Evolutionary conservation across 2,888 invertebrate genomes (phyloP), one percentile per base, ranked within the genome.

Genomic region (Villa cingulata): DNA sequence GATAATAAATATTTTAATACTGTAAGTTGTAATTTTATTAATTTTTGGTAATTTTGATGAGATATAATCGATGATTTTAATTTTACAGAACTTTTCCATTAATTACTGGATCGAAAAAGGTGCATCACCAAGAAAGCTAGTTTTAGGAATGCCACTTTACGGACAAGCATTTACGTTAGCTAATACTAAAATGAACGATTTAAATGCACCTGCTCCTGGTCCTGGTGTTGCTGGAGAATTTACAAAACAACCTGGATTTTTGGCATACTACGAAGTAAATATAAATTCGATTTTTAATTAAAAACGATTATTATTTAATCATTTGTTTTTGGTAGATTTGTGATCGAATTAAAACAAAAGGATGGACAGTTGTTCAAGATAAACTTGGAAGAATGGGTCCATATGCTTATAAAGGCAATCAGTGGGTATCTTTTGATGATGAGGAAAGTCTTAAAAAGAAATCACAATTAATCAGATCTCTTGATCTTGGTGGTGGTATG

Each of bases 351-450:
- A 77, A 77, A 53, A 78, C 80, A 54, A 78, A 79, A 48, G 85
- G 82, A 2, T 89, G 88, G 86, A 81, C 76, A 4, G 80, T 89
- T 0, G 81, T 89, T 0, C 78, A 86, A 60, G 89, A 90, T 62
- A 76, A 81, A 1, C 68, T 79, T 43, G 74, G 78, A 15, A 74
- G 87, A 42, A 86, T 92, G 78, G 91, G 91, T 5, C 92, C 92
- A 0, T 90, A 84, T 57, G 87, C 91, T 0, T 83, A 81, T 61
- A 85, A 86, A 59, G 88, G 81, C 41, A 83, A 83, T 59, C 91
- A 92, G 62, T 94, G 92, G 92, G 89, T 91, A 18, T 85, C 88
- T 3, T 94, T 77, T 59, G 92, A 94, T 62, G 90, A 92, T 60
- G 73, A 75, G 10, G 80, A 80, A 32, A 89, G 83, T 69, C 81